Evolutionary conservation across 1,140 invertebrate species (phyloP).

Genomic region (Oreohelix idahoensis): DNA sequence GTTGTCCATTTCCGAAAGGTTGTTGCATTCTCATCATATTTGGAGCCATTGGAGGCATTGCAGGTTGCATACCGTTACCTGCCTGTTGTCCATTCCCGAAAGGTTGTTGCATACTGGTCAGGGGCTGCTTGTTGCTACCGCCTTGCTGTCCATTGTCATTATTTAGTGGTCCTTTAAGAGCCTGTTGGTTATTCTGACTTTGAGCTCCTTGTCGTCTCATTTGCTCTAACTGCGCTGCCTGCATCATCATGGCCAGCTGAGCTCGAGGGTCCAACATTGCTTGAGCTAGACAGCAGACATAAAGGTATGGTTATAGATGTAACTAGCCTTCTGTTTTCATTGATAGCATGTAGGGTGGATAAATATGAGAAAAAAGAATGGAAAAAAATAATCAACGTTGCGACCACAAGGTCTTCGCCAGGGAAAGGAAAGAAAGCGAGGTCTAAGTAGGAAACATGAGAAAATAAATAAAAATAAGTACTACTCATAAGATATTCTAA

Average conservation of each 20-base stretch:
- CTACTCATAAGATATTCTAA: too few species aligned
- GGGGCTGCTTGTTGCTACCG: background rate
- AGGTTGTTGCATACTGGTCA: background rate
- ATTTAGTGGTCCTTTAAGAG: background rate
- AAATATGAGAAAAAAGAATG: too few species aligned
- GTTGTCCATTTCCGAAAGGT: background rate
- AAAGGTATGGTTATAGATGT: too few species aligned
- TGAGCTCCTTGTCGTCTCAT: background rate
- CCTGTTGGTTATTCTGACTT: too few species aligned
- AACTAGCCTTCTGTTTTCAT: background rate
- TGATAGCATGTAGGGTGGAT: too few species aligned
- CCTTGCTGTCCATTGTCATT: background rate
- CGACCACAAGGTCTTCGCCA: too few species aligned
- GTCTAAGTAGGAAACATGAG: too few species aligned
- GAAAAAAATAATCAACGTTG: too few species aligned
- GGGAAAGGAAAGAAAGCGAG: too few species aligned
- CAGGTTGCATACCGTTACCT: background rate
- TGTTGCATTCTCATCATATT: background rate
- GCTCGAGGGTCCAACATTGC: background rate
- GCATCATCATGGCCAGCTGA: background rate
- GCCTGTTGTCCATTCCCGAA: background rate
- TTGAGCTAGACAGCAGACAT: conserved; percentile 44
- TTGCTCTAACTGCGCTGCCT: background rate
- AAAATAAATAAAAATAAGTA: too few species aligned
- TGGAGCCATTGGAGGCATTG: background rate